Conservation (phyloP, 2,888 invertebrate genomes). For the Cepaea hortensis region DNA sequence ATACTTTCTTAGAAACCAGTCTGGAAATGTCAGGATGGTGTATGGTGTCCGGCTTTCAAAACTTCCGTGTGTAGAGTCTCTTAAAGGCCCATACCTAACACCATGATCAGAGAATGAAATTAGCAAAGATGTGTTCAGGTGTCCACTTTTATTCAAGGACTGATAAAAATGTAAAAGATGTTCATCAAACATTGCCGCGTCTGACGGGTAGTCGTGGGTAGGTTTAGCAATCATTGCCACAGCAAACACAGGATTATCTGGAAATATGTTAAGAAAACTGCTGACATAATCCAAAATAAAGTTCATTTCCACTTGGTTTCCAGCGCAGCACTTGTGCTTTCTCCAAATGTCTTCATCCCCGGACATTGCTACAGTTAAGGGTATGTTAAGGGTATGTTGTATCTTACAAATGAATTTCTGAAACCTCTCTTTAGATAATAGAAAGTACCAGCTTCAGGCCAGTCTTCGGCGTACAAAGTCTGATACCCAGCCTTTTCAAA, state of each 20-base stretch:
- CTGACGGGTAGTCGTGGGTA: conserved; percentile 90
- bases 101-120: conserved; percentile 89
- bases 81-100: conserved; percentile 88
- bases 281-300: too few species aligned
- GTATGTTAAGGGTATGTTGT: conserved; percentile 87
- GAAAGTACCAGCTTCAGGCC: conserved; percentile 86
- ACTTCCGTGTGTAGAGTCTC: conserved; percentile 85
- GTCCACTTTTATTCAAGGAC: conserved; percentile 72
- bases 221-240: conserved; percentile 90
- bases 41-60: conserved; percentile 92
- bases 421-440: conserved; percentile 87
- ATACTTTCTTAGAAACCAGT: conserved; percentile 83
- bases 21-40: conserved; percentile 84
- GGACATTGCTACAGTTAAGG: conserved; percentile 82
- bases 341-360: conserved; percentile 64
- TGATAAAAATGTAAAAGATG: conserved; percentile 81
- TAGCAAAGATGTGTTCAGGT: conserved; percentile 65
- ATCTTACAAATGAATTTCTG: conserved; percentile 87
- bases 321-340: conserved; percentile 80
- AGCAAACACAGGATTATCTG: conserved; percentile 83
- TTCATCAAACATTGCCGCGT: conserved; percentile 85
- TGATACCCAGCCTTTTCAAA: conserved; percentile 85
- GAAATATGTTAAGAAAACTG: conserved; percentile 78
- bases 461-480: conserved; percentile 90
- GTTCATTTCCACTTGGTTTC: conserved; percentile 69